A percentile compares a stretch with the other conserved stretches of the same genome.
Evolutionary conservation across 2,113 vertebrate species (phyloP).

Genomic region (Gallinago media): DNA sequence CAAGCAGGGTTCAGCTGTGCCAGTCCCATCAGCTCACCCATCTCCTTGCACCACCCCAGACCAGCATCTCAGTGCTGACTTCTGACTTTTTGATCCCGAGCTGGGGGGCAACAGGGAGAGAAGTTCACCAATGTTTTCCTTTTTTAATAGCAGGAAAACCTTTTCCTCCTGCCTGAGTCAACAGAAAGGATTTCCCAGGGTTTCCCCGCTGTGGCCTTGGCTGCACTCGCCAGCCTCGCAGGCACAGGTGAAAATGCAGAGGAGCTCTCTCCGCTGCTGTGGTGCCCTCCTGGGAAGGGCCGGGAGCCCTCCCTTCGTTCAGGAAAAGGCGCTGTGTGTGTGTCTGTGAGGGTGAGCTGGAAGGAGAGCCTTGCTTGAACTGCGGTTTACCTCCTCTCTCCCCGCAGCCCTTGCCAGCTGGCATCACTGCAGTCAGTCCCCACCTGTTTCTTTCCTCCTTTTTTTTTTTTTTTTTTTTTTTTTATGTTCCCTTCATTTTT

Average conservation of each 20-base stretch:
- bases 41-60: fast-evolving
- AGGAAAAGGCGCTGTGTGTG: fast-evolving
- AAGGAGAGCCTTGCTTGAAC: not conserved
- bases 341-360: not conserved
- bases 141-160: conserved; percentile 12
- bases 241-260: not conserved
- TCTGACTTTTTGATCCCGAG: not conserved
- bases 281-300: not conserved
- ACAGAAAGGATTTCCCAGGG: not conserved
- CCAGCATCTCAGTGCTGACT: not conserved
- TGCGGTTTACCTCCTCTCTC: not conserved
- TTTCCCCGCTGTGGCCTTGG: not conserved
- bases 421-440: not conserved
- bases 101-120: not conserved
- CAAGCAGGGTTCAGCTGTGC: not conserved
- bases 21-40: not conserved
- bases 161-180: not conserved
- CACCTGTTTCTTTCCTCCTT: not conserved
- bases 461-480: not conserved
- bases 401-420: fast-evolving
- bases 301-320: not conserved
- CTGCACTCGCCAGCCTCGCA: not conserved
- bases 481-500: not conserved
- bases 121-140: not conserved
- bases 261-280: not conserved